Percentiles rank a stretch among this genome's conserved stretches.
Evolutionary conservation across 1,140 invertebrate genomes (phyloP).

Genomic region (Thereuonema tuberculata): DNA sequence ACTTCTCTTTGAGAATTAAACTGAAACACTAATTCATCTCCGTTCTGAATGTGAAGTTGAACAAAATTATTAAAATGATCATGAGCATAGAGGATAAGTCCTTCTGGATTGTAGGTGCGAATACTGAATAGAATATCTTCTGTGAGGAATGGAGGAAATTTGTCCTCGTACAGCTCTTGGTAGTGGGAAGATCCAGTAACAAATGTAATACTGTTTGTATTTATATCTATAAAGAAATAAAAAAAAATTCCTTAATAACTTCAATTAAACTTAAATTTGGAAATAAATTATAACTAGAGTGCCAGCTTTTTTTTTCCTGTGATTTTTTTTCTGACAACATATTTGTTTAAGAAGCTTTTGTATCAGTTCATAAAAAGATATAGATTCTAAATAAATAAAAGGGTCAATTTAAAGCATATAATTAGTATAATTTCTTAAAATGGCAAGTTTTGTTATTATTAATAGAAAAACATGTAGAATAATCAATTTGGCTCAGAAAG

Average conservation of each 20-base stretch:
- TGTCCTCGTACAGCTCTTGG: conserved; percentile 55
- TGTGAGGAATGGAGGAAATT: conserved; percentile 48
- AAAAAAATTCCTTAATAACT: background rate
- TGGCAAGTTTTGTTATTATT: too few relatives aligned
- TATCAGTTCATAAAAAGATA: too few relatives aligned
- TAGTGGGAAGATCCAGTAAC: conserved; percentile 60
- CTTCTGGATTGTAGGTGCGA: conserved; percentile 65
- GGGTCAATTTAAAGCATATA: too few relatives aligned
- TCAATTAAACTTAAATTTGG: too few relatives aligned
- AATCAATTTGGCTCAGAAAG: too few relatives aligned
- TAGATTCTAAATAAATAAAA: too few relatives aligned
- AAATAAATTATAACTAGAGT: background rate
- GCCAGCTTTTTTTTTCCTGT: background rate
- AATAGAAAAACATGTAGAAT: too few relatives aligned
- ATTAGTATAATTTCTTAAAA: too few relatives aligned
- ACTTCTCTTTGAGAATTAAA: conserved; percentile 70
- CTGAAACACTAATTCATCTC: conserved; percentile 56
- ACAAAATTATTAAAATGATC: conserved; percentile 90
- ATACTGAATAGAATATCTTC: conserved; percentile 72
- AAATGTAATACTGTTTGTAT: conserved; percentile 76
- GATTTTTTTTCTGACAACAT: background rate
- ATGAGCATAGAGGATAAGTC: conserved; percentile 75
- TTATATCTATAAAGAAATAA: conserved; percentile 59
- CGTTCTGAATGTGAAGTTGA: conserved; percentile 67
- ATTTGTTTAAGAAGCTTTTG: background rate